These are phyloP conservation scores for Ophion slaviceki DNA, from an alignment of 2,888 invertebrate genomes.

Conservation along the genomic window DNA sequence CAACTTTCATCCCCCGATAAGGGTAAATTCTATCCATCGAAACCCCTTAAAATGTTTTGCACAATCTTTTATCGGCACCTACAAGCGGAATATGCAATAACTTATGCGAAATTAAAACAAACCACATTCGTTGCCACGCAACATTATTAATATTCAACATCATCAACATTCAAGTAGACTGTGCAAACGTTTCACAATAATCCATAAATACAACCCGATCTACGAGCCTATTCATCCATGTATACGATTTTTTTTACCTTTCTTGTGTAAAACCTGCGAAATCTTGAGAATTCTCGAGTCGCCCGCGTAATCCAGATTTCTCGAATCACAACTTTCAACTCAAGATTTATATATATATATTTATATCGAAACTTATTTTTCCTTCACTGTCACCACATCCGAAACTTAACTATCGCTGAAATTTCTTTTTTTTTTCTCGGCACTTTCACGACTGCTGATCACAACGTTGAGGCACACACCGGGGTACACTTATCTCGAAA, in stretches of 20 bases:
- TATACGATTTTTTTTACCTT: slow-evolving; percentile 73
- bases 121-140: too few relatives aligned
- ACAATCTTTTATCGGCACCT: too few relatives aligned
- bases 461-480: slow-evolving; percentile 7
- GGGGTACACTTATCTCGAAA: not conserved
- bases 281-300: slow-evolving; percentile 80
- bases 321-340: slow-evolving; percentile 52
- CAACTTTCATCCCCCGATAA: too few relatives aligned
- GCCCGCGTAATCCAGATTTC: slow-evolving; percentile 82
- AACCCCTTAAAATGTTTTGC: too few relatives aligned
- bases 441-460: slow-evolving; percentile 22
- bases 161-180: too few relatives aligned
- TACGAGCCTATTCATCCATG: not conserved
- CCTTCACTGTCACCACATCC: slow-evolving; percentile 58
- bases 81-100: too few relatives aligned
- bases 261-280: slow-evolving; percentile 81
- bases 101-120: too few relatives aligned
- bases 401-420: slow-evolving; percentile 15
- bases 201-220: not conserved
- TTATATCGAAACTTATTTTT: not conserved
- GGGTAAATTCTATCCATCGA: too few relatives aligned
- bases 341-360: too few relatives aligned
- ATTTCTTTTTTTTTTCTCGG: slow-evolving; percentile 22
- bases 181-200: not conserved
- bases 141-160: too few relatives aligned